Evolutionary conservation across 2,797 vertebrate genomes (phyloP).

Genomic region (Rhynchotus rufescens): DNA sequence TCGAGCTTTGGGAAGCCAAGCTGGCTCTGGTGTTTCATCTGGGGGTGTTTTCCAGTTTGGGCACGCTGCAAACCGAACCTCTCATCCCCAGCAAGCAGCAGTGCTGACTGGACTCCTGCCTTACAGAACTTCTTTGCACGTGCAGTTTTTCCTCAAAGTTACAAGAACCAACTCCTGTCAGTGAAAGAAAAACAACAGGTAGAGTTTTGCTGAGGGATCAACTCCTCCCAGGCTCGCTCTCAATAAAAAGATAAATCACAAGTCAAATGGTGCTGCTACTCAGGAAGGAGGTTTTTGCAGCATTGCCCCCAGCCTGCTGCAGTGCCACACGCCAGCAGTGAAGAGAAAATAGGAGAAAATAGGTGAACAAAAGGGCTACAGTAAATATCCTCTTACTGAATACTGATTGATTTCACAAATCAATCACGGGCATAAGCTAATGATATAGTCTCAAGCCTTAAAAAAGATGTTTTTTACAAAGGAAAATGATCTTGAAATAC

Average conservation of each 20-base stretch:
- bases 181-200: not conserved
- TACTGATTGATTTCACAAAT: not conserved
- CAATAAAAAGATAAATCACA: not conserved
- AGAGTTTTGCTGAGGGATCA: not conserved
- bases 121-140: not conserved
- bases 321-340: not conserved
- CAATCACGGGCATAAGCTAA: not conserved
- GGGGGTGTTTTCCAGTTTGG: fast-evolving
- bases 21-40: not conserved
- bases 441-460: not conserved
- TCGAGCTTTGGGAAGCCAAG: not conserved
- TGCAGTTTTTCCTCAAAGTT: not conserved
- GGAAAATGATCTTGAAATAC: not conserved
- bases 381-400: not conserved
- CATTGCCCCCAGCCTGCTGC: not conserved
- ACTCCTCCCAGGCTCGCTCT: not conserved
- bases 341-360: not conserved
- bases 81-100: not conserved
- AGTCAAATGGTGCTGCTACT: not conserved
- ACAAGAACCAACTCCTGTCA: not conserved
- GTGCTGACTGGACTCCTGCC: not conserved
- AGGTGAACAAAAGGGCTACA: not conserved
- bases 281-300: not conserved
- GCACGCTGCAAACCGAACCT: not conserved
- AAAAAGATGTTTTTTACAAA: not conserved